A percentile compares a stretch with the other conserved stretches of the same genome.
These are phyloP conservation scores for Heteronetta atricapilla DNA, from an alignment of 2,113 vertebrate genomes.

Conservation along the genomic window DNA sequence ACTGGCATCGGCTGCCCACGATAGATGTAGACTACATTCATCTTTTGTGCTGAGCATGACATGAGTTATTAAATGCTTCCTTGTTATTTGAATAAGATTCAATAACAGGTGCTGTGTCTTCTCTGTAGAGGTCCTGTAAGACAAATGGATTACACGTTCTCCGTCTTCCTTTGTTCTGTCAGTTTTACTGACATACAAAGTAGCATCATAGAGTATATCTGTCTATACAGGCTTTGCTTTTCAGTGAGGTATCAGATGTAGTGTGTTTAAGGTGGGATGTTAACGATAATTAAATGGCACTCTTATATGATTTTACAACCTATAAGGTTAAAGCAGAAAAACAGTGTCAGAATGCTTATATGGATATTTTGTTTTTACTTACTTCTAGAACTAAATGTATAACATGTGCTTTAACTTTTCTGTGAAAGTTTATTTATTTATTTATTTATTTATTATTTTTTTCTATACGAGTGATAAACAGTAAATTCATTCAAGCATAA, in stretches of 20 bases:
- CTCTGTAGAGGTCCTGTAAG: slow-evolving; percentile 28
- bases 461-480: neutral
- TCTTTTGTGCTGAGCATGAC: neutral
- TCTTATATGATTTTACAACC: slow-evolving; percentile 2
- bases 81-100: slow-evolving; percentile 20
- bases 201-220: slow-evolving; percentile 1
- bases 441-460: too few species aligned
- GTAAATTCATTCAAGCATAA: neutral
- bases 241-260: neutral
- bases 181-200: slow-evolving; percentile 45
- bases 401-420: neutral
- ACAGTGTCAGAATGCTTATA: neutral
- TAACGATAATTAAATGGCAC: slow-evolving; percentile 39
- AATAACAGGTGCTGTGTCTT: neutral
- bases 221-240: slow-evolving; percentile 27
- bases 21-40: neutral
- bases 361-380: neutral
- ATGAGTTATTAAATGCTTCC: neutral
- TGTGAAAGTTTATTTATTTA: neutral
- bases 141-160: slow-evolving; percentile 46
- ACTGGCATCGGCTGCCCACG: neutral
- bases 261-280: neutral
- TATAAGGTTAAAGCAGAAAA: neutral
- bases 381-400: neutral
- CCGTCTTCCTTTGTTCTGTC: slow-evolving; percentile 46